Evolutionary conservation across 2,113 vertebrate species (phyloP).

Genomic region (Xiphophorus maculatus): DNA sequence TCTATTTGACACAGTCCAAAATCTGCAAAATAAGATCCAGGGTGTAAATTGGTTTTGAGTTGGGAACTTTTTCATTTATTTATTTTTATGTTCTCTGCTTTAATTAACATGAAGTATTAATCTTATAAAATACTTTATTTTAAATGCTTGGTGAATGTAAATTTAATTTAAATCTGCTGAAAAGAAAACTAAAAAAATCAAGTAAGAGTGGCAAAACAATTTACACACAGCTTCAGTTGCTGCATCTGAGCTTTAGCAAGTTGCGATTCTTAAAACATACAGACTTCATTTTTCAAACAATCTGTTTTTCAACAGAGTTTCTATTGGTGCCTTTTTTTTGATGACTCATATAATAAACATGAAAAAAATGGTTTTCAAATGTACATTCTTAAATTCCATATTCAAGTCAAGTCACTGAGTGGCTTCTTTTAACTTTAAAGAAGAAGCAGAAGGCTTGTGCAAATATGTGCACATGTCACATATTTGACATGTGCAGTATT

Average conservation of each 20-base stretch:
- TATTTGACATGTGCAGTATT: too few species aligned
- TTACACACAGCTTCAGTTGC: too few species aligned
- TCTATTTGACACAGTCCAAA: not conserved
- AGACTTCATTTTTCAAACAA: not conserved
- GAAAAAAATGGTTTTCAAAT: not conserved
- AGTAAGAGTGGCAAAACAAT: too few species aligned
- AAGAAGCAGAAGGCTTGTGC: not conserved
- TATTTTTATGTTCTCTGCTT: not conserved
- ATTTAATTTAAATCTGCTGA: not conserved
- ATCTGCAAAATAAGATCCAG: not conserved
- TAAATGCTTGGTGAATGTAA: not conserved
- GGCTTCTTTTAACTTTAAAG: not conserved
- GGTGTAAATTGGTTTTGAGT: not conserved
- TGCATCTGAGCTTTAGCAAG: too few species aligned
- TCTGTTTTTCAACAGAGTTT: not conserved
- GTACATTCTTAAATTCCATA: not conserved
- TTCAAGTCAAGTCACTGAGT: not conserved
- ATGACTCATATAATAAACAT: too few species aligned
- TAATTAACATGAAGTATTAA: not conserved
- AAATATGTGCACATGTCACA: too few species aligned
- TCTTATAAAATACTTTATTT: not conserved
- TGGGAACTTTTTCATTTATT: not conserved
- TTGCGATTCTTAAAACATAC: not conserved
- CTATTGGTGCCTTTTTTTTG: too few species aligned
- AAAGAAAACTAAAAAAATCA: not conserved